Base-by-base conservation (phyloP, 2,797 vertebrate species). In the Hoplostethus mediterraneus region DNA sequence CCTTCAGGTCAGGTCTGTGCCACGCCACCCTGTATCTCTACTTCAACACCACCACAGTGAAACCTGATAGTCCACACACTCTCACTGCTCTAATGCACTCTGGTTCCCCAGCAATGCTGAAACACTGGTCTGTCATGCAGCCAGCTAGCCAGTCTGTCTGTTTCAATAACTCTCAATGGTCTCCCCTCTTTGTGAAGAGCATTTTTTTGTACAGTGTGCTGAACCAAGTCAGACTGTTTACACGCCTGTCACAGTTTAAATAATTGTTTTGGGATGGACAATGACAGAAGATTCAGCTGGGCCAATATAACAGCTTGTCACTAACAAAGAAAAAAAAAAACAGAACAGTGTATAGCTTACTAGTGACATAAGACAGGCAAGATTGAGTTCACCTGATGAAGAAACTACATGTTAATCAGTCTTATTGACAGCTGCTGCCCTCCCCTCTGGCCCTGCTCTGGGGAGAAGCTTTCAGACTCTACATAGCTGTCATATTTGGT, bases 41-140 rank as follows among this genome's bases (percentile, higher is more conserved):
- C 58, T 63, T 40, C 61, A 62, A 59, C 72, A 53, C 56, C 13
- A 30, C 16, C 56, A 30, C 63, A 16, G 53, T 67, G 79, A 83
- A 84, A 87, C 69, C 12, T 1, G 63, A 87, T 11, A 28, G 63
- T 16, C 25, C 45, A 71, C 14, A 1, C 60, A 78, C 85, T 81
- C 63, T 82, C 67, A 51, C 68, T 17, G 47, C 69, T 75, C 63
- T n/a, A 17, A 6, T 63, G 31, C 16, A 12, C 47, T 51, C 45
- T 73, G 59, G 81, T 84, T 71, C 75, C 75, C 59, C 47, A 68
- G 79, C 80, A 75, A 77, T 81, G 72, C 74, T 47, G 59, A 74
- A 81, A 71, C 79, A 66, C 80, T 60, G 75, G 51, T 76, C 60
- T 63, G 54, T 64, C 78, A 61, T 64, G 56, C 58, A 72, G 65